phyloP scores from a whole-genome alignment of 2,888 invertebrate species.

The Rhagium mordax region DNA sequence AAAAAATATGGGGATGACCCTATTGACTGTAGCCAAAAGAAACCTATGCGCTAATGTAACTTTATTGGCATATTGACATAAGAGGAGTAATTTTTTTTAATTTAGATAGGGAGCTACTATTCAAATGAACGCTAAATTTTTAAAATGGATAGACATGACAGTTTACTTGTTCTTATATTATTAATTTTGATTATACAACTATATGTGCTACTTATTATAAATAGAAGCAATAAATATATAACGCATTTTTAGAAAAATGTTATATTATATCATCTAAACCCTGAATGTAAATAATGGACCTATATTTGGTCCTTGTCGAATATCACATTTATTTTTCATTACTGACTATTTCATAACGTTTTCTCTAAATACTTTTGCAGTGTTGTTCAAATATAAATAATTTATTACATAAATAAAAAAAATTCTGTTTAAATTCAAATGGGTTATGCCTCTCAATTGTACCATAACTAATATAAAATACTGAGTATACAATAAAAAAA shows the following conservation, averaged over 20 bases:
- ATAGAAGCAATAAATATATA: not conserved
- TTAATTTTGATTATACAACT: not conserved
- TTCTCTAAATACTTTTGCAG: not conserved
- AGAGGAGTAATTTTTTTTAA: no score
- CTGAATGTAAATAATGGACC: not conserved
- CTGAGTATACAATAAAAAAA: constrained; percentile 22
- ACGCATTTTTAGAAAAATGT: not conserved
- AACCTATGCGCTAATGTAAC: no score
- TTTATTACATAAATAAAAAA: not conserved
- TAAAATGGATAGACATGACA: no score
- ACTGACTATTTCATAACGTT: not conserved
- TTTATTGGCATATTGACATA: no score
- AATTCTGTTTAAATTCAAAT: not conserved
- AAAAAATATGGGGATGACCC: no score
- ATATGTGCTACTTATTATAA: not conserved
- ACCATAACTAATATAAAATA: constrained; percentile 13
- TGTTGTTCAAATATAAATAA: no score
- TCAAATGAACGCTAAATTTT: no score
- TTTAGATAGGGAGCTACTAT: no score
- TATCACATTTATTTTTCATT: not conserved
- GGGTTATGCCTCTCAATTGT: constrained; percentile 20
- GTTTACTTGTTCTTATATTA: not conserved
- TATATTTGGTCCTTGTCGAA: not conserved
- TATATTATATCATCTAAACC: not conserved
- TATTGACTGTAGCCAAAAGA: no score